Evolutionary conservation across 2,888 invertebrate genomes (phyloP), one percentile per base, ranked within the genome.

Genomic region (Tridacna crocea): DNA sequence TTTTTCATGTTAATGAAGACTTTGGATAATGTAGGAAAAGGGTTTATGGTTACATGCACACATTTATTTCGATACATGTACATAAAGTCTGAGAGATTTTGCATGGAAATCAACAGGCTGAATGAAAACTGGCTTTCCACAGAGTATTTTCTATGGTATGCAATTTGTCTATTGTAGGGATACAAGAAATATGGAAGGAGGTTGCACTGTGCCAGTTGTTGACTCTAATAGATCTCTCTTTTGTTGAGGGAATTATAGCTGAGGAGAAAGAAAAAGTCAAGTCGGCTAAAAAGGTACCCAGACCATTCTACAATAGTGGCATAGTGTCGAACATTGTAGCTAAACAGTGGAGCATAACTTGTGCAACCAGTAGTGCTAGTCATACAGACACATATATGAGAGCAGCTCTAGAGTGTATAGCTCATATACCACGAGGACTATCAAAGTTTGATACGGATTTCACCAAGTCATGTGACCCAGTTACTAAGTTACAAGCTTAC

Each of bases 141-240:
- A 4, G 36, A 36, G 36, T 2, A 36, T 8, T 36, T 36, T 36
- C 36, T 36, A 36, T 4, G 2, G 36, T 36, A 36, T 36, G 36
- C 36, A 36, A 4, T 36, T 36, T 36, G 8, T 36, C 36, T 36
- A 36, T 36, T 8, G 74, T 83, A 92, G 92, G 88, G 70, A 79
- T 92, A n/a, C 90, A 92, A 51, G 92, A 92, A 61, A 83, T 92
- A 0, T 91, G 90, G 89, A 89, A 87, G 75, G 93, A 94, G 83
- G 90, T 92, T 36, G 93, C 93, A 0, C 87, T 94, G 60, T 89
- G 91, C 47, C 91, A 92, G 79, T 88, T 94, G 10, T 85, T 94
- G 46, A 92, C 91, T 12, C 82, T 93, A 24, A 88, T 94, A 8
- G 94, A 94, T 72, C 84, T 94, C n/a, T 92, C 93, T 13, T 91